phyloP scores from a whole-genome alignment of 1,140 invertebrate species.

The Aricia agestis region DNA sequence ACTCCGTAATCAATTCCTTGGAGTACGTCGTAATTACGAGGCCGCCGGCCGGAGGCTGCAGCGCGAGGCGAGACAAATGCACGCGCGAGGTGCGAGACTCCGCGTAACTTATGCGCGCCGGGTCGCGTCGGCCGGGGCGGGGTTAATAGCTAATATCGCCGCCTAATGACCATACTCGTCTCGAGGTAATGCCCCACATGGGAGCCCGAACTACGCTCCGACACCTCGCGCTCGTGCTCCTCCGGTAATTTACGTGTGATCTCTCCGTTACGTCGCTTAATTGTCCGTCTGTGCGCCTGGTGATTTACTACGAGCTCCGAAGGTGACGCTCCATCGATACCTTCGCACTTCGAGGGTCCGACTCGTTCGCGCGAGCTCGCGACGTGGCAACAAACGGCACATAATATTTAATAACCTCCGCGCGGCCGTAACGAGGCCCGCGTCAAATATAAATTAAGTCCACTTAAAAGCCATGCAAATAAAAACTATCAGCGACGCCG shows the following conservation, averaged over 20 bases:
- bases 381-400: not conserved
- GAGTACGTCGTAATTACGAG: constrained; percentile 17
- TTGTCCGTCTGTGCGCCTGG: not conserved
- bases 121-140: constrained; percentile 51
- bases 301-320: too few relatives aligned
- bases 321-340: too few relatives aligned
- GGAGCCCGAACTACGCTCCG: constrained; percentile 44
- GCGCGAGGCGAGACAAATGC: constrained; percentile 24
- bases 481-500: constrained; percentile 46
- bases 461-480: constrained; percentile 47
- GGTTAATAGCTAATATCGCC: constrained; percentile 72
- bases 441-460: constrained; percentile 34
- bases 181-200: constrained; percentile 65
- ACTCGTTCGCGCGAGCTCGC: not conserved
- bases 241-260: constrained; percentile 47
- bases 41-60: not conserved
- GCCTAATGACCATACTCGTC: constrained; percentile 68
- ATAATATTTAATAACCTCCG: constrained; percentile 3
- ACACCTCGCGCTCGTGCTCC: constrained; percentile 47
- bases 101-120: constrained; percentile 37
- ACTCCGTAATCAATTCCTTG: constrained; percentile 12
- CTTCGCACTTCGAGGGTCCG: not conserved
- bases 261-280: constrained; percentile 33
- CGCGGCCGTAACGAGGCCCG: not conserved
- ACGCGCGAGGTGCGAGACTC: constrained; percentile 29